Conservation (phyloP, 2,888 invertebrate species). For the Galerucella nymphaeae region DNA sequence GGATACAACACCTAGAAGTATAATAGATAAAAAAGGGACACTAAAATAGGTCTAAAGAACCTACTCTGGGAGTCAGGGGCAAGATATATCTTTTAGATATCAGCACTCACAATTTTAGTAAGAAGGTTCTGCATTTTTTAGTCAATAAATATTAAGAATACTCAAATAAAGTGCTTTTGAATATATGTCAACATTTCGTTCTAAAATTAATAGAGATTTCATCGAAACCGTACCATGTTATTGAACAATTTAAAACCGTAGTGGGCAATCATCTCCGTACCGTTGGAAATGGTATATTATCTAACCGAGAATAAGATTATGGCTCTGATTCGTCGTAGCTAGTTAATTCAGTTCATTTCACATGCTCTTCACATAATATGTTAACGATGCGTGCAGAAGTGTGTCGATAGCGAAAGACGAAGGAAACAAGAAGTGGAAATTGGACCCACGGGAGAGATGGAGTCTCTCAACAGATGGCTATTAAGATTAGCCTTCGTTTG, state of each 20-base stretch:
- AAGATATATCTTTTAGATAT: too few species aligned
- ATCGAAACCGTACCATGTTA: too few species aligned
- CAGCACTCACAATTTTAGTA: too few species aligned
- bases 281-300: slow-evolving; percentile 38
- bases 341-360: slow-evolving; percentile 55
- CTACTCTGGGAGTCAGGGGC: too few species aligned
- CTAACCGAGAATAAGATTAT: slow-evolving; percentile 39
- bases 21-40: too few species aligned
- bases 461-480: slow-evolving; percentile 53
- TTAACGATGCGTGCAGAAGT: slow-evolving; percentile 57
- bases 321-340: slow-evolving; percentile 30
- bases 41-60: too few species aligned
- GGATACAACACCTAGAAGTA: too few species aligned
- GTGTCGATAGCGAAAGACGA: slow-evolving; percentile 50
- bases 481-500: slow-evolving; percentile 50
- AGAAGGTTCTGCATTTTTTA: too few species aligned
- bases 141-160: too few species aligned
- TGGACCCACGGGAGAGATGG: slow-evolving; percentile 47
- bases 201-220: too few species aligned
- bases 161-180: too few species aligned
- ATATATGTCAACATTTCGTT: too few species aligned
- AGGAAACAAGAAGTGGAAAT: slow-evolving; percentile 49
- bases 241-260: not conserved
- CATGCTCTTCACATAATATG: slow-evolving; percentile 58
- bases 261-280: slow-evolving; percentile 17